Percentiles rank a stretch among this genome's conserved stretches.
Conservation (phyloP, 2,113 vertebrate genomes). For the Petrocephalus zakoni region DNA sequence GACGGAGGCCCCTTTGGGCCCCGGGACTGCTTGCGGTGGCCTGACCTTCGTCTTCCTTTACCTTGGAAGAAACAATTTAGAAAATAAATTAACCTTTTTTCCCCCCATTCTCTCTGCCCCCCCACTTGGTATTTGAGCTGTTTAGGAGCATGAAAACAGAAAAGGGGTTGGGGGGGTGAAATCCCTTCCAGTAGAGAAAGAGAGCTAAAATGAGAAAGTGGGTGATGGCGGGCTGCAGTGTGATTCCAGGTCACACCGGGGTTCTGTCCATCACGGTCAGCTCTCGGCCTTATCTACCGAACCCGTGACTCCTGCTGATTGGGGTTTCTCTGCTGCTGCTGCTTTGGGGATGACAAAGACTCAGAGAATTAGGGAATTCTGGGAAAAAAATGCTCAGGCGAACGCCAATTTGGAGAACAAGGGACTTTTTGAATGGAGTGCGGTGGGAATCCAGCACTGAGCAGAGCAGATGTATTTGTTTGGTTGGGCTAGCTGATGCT, state of each 20-base stretch:
- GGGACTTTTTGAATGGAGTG: not conserved
- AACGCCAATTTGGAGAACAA: not conserved
- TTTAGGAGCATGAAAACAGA: conserved; percentile 15
- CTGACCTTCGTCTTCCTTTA: conserved; percentile 15
- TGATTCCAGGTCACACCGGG: not conserved
- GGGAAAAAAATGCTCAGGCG: not conserved
- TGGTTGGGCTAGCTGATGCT: not conserved
- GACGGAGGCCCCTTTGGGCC: not conserved
- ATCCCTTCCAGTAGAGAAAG: not conserved
- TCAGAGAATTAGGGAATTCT: conserved; percentile 9
- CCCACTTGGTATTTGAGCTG: not conserved
- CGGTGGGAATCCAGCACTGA: not conserved
- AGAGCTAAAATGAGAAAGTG: not conserved
- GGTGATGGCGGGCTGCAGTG: not conserved
- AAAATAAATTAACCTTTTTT: conserved; percentile 16
- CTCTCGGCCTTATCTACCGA: not conserved
- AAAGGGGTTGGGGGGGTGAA: not conserved
- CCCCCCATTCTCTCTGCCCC: not conserved
- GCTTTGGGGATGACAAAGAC: not conserved
- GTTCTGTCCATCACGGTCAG: not conserved
- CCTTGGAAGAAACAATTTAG: conserved; percentile 9
- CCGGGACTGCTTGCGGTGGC: not conserved
- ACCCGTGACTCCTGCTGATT: not conserved
- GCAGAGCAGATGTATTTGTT: not conserved
- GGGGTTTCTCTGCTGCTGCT: not conserved